A percentile compares a stretch with the other conserved stretches of the same genome.
Evolutionary conservation across 1,140 invertebrate genomes (phyloP).

Genomic region (Spodoptera litura): DNA sequence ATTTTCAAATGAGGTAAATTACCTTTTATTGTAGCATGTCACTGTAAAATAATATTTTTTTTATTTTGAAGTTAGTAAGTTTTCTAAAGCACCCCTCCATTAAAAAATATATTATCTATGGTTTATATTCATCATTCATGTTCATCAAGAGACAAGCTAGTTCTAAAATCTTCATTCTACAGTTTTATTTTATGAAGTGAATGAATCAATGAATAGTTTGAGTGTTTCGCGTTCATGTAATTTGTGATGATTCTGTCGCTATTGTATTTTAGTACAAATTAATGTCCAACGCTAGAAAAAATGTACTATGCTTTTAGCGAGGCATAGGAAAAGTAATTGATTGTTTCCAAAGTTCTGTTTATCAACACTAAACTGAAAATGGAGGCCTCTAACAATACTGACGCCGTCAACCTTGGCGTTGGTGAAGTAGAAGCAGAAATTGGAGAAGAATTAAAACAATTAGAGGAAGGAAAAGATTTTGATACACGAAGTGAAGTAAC

Average conservation of each 20-base stretch:
- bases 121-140: no score
- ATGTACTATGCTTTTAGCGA: conserved; percentile 14
- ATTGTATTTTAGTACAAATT: conserved; percentile 1
- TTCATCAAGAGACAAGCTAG: no score
- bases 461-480: conserved; percentile 88
- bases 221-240: conserved; percentile 28
- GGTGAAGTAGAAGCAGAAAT: conserved; percentile 91
- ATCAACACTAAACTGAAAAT: conserved; percentile 67
- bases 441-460: conserved; percentile 89
- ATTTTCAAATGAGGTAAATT: no score
- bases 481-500: conserved; percentile 94
- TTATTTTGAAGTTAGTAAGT: no score
- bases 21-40: no score
- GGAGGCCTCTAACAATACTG: conserved; percentile 86
- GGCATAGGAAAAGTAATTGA: conserved; percentile 13
- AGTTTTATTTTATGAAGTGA: neutral
- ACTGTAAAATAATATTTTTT: no score
- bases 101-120: no score
- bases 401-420: conserved; percentile 90
- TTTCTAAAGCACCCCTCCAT: no score
- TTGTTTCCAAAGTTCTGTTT: neutral
- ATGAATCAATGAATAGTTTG: conserved; percentile 16
- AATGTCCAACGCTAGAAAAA: conserved; percentile 1
- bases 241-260: conserved; percentile 15
- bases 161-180: neutral